Percentiles rank a stretch among this genome's conserved stretches.
phyloP scores from a whole-genome alignment of 2,888 invertebrate genomes.

The Chrysotoxum bicinctum region DNA sequence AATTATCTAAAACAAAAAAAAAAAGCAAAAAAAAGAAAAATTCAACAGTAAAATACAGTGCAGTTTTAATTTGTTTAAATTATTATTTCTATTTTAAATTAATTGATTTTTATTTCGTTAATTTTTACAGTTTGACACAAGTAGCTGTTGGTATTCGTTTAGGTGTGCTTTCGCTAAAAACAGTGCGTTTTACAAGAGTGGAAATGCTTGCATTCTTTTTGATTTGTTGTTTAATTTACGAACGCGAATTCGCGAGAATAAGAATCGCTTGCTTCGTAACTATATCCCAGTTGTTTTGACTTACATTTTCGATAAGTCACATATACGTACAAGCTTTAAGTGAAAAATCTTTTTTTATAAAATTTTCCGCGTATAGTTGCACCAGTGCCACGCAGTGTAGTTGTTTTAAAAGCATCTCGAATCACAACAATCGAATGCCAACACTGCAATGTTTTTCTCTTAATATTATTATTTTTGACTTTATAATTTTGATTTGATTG shows the following conservation, averaged over 20 bases:
- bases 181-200: too few species aligned
- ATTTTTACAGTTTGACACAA: slow-evolving; percentile 50
- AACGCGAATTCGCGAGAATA: too few species aligned
- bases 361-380: background rate
- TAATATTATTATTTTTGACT: slow-evolving; percentile 32
- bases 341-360: too few species aligned
- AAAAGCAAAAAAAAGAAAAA: slow-evolving; percentile 5
- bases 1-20: slow-evolving; percentile 48
- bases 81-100: slow-evolving; percentile 43
- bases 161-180: too few species aligned
- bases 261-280: too few species aligned
- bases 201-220: too few species aligned
- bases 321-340: too few species aligned
- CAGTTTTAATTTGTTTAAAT: slow-evolving; percentile 39
- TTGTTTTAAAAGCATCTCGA: background rate
- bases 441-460: background rate
- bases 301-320: too few species aligned
- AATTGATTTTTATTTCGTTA: slow-evolving; percentile 39
- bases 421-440: slow-evolving; percentile 12
- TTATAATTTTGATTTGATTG: slow-evolving; percentile 20
- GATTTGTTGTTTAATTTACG: too few species aligned
- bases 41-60: slow-evolving; percentile 29
- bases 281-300: too few species aligned
- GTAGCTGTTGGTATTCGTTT: slow-evolving; percentile 58
- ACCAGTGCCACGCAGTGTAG: background rate